Evolutionary conservation across 2,888 invertebrate species (phyloP).

Genomic region (Coenonympha arcania): DNA sequence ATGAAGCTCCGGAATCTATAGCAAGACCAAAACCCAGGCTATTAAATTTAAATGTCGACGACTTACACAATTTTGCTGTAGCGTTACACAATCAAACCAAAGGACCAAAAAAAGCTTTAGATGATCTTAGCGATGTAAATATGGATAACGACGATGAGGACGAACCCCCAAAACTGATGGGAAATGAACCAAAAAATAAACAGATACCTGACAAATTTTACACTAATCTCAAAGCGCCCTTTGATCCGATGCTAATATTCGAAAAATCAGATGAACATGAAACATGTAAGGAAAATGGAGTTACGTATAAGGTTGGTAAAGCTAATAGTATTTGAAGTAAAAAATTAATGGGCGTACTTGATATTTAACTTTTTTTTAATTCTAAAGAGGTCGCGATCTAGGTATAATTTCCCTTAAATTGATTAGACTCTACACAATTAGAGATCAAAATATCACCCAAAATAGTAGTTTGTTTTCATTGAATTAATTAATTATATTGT

Average conservation of each 20-base stretch:
- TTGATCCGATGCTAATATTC: constrained; percentile 46
- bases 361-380: too few species aligned
- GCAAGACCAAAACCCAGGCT: constrained; percentile 51
- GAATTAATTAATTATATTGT: too few species aligned
- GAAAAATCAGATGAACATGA: constrained; percentile 54
- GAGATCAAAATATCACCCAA: not conserved
- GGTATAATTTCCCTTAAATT: too few species aligned
- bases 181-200: constrained; percentile 37
- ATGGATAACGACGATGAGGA: constrained; percentile 78
- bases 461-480: too few species aligned
- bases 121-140: constrained; percentile 85
- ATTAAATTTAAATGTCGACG: constrained; percentile 60
- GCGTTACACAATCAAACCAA: constrained; percentile 59
- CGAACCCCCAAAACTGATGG: constrained; percentile 39
- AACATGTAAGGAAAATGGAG: constrained; percentile 64
- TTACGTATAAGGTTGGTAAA: constrained; percentile 64
- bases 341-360: not conserved
- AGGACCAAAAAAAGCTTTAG: constrained; percentile 44
- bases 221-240: constrained; percentile 58
- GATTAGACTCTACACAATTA: not conserved
- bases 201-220: constrained; percentile 60
- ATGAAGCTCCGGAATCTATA: constrained; percentile 34
- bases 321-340: too few species aligned
- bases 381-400: not conserved
- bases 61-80: constrained; percentile 60